Evolutionary conservation across 2,797 vertebrate genomes (phyloP).

Genomic region (Buphagus erythrorhynchus): DNA sequence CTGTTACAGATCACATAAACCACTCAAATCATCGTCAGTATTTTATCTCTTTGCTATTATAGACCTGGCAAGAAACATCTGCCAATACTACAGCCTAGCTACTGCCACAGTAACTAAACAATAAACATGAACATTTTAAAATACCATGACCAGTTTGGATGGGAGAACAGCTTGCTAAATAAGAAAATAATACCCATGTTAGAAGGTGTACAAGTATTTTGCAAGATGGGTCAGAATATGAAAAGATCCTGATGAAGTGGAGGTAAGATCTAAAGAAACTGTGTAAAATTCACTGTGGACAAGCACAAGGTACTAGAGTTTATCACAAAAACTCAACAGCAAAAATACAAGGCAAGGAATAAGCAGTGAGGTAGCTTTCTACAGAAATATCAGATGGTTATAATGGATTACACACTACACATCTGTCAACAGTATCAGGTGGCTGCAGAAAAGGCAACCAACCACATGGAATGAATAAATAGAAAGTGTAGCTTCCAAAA

Average conservation of each 20-base stretch:
- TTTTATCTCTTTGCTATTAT: neutral
- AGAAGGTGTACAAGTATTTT: neutral
- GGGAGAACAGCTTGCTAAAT: neutral
- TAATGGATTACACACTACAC: neutral
- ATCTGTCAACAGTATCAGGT: neutral
- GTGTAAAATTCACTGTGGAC: neutral
- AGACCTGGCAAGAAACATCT: neutral
- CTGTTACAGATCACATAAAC: neutral
- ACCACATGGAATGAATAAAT: neutral
- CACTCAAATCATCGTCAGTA: neutral
- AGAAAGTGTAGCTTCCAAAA: neutral
- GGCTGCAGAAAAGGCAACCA: neutral
- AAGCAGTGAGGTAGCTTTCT: neutral
- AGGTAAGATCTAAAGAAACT: neutral
- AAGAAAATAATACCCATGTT: neutral
- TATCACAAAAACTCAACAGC: neutral
- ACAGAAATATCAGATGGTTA: neutral
- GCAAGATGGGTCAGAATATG: neutral
- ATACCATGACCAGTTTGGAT: neutral
- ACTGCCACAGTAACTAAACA: neutral
- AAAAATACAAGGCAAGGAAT: neutral
- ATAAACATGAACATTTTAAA: neutral
- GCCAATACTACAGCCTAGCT: neutral
- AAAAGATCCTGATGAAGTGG: neutral
- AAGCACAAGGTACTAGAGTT: neutral